phyloP scores from a whole-genome alignment of 2,113 vertebrate species.

The Raja brachyura region DNA sequence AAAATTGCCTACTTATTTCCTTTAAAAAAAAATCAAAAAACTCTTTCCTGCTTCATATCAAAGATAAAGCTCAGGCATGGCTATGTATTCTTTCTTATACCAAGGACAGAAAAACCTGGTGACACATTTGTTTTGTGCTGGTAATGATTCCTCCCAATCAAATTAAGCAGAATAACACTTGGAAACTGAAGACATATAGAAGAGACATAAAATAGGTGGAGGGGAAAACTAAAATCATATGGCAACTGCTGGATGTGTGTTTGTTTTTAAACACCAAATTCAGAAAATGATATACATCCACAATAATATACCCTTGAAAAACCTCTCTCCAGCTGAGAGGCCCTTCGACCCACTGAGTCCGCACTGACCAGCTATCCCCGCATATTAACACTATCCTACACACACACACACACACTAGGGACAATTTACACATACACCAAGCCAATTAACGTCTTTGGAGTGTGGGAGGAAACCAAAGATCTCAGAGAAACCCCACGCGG shows the following conservation, averaged over 20 bases:
- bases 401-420: no score
- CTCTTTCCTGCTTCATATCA: neutral
- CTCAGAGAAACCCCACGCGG: no score
- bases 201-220: neutral
- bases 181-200: neutral
- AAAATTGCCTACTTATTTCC: neutral
- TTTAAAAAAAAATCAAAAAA: no score
- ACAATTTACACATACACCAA: no score
- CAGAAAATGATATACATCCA: neutral
- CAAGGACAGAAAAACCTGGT: neutral
- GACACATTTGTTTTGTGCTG: neutral
- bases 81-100: neutral
- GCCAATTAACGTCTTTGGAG: no score
- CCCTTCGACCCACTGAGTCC: no score
- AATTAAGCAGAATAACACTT: neutral
- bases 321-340: neutral
- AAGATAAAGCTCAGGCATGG: neutral
- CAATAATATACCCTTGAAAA: neutral
- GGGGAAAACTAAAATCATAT: neutral
- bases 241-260: neutral
- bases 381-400: no score
- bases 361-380: no score
- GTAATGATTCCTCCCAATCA: neutral
- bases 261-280: neutral
- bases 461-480: no score